phyloP scores from a whole-genome alignment of 2,113 vertebrate species.

The Oryzias curvinotus region DNA sequence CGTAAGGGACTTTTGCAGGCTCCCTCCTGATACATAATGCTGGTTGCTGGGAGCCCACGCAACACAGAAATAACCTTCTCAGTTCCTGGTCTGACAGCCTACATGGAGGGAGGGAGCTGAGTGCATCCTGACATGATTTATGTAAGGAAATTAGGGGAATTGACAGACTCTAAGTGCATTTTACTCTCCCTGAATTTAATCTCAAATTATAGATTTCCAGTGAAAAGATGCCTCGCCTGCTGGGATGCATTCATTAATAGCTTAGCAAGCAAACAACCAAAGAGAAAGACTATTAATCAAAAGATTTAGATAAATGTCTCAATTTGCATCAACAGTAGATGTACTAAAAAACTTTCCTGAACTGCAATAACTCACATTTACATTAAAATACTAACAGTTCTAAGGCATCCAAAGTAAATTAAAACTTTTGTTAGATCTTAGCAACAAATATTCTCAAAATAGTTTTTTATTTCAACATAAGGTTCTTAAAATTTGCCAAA shows the following conservation, averaged over 20 bases:
- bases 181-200: neutral
- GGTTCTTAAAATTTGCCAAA: too few relatives aligned
- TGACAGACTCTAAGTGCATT: conserved; percentile 11
- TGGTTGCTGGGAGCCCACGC: conserved; percentile 62
- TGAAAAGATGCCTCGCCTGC: conserved; percentile 11
- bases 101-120: conserved; percentile 34
- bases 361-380: conserved; percentile 12
- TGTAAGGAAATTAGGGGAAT: neutral
- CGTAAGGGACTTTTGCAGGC: conserved; percentile 53
- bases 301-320: conserved; percentile 17
- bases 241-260: conserved; percentile 10
- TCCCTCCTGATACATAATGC: conserved; percentile 59
- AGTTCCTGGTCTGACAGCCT: conserved; percentile 46
- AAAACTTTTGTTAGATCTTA: conserved; percentile 14
- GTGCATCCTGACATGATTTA: conserved; percentile 36
- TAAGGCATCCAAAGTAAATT: conserved; percentile 11
- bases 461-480: too few relatives aligned
- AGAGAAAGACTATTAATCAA: conserved; percentile 15
- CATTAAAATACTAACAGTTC: conserved; percentile 6
- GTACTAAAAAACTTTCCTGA: conserved; percentile 17
- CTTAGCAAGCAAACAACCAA: neutral
- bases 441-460: neutral
- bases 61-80: conserved; percentile 67
- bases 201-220: conserved; percentile 21
- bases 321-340: conserved; percentile 20